phyloP scores from a whole-genome alignment of 2,888 invertebrate species.

The Craniophora ligustri region DNA sequence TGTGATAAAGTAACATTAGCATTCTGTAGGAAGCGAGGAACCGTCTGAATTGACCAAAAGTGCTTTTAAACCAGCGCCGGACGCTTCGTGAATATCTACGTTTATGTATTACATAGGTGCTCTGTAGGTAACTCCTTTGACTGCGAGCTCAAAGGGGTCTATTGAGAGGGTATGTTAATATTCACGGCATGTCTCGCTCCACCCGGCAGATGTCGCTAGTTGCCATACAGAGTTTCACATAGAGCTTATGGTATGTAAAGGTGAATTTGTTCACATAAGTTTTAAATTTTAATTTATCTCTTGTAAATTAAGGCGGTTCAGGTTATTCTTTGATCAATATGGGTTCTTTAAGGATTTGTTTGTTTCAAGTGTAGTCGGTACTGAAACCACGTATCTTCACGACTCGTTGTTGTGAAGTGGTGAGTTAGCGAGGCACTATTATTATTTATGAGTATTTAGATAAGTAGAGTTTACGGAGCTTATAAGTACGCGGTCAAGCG shows the following conservation, averaged over 20 bases:
- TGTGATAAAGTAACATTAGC: neutral
- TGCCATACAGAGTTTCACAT: neutral
- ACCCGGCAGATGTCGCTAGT: slow-evolving; percentile 18
- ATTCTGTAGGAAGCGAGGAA: neutral
- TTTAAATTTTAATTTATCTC: too few relatives aligned
- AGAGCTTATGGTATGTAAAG: neutral
- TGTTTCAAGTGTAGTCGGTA: too few relatives aligned
- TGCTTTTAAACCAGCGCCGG: slow-evolving; percentile 2
- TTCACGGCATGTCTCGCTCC: slow-evolving; percentile 7
- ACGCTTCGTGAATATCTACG: slow-evolving; percentile 24
- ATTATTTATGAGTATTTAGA: slow-evolving; percentile 37
- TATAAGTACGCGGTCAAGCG: slow-evolving; percentile 31
- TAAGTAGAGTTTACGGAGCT: slow-evolving; percentile 35
- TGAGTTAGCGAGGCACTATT: neutral
- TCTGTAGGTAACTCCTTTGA: slow-evolving; percentile 4
- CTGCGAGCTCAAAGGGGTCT: neutral
- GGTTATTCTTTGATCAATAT: too few relatives aligned
- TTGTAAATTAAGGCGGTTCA: too few relatives aligned
- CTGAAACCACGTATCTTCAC: too few relatives aligned
- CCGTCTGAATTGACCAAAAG: slow-evolving; percentile 9
- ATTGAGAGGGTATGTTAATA: neutral
- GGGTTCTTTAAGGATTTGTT: neutral
- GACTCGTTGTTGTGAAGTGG: neutral
- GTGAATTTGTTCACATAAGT: neutral
- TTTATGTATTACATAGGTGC: slow-evolving; percentile 8